Evolutionary conservation across 30 jellyfish, hydroid and myxozoan genomes (phyloP).

Genomic region (Pelagia noctiluca): DNA sequence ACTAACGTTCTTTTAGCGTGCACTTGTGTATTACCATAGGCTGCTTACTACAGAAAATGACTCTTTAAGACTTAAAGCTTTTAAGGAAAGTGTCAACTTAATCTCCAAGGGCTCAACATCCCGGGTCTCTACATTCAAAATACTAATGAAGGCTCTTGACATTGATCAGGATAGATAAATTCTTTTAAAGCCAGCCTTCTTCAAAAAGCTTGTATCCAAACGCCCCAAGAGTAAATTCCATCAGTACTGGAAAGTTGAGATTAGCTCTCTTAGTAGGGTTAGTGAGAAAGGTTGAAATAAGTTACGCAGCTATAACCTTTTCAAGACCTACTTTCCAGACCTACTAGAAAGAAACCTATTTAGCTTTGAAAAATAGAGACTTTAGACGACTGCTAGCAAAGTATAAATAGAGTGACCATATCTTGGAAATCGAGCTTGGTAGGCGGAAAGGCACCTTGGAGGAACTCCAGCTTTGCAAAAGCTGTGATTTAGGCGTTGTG

Average conservation of each 20-base stretch:
- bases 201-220: neutral
- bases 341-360: neutral
- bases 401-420: neutral
- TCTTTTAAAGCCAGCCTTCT: conserved; percentile 1
- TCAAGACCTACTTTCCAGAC: neutral
- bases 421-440: too few species aligned
- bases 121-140: neutral
- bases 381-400: neutral
- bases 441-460: too few species aligned
- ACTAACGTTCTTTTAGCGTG: too few species aligned
- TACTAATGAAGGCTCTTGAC: too few species aligned
- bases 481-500: neutral
- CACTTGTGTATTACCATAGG: too few species aligned
- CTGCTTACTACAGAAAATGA: too few species aligned
- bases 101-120: neutral
- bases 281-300: neutral
- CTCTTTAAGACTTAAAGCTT: neutral
- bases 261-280: neutral
- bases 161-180: neutral
- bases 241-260: too few species aligned
- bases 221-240: too few species aligned
- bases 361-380: too few species aligned
- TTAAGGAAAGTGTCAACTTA: conserved; percentile 2
- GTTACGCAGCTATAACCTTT: neutral
- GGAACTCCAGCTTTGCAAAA: neutral